Evolutionary conservation across 2,797 vertebrate genomes (phyloP).

Genomic region (Lepilemur septentrionalis): DNA sequence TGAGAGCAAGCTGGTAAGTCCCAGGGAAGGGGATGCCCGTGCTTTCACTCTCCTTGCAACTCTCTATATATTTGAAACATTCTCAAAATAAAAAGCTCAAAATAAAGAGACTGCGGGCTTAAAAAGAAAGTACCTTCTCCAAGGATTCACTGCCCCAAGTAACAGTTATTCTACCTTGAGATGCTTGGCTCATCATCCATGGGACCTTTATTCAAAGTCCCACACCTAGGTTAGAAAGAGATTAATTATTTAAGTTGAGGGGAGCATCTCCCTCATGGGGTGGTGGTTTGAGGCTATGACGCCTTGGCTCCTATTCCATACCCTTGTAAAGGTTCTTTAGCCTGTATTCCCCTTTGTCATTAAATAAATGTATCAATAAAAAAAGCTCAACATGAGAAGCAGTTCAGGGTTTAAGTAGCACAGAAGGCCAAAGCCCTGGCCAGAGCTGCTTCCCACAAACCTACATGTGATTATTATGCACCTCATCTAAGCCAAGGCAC

Average conservation of each 20-base stretch:
- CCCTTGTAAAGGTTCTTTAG: background rate
- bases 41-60: background rate
- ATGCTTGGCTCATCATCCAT: background rate
- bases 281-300: background rate
- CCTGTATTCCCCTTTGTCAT: background rate
- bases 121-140: background rate
- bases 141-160: background rate
- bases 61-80: background rate
- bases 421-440: background rate
- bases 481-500: background rate
- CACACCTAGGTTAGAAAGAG: background rate
- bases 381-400: background rate
- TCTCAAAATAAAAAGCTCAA: background rate
- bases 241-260: background rate
- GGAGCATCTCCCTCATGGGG: background rate
- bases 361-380: background rate
- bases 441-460: background rate
- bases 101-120: background rate
- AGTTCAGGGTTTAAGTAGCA: background rate
- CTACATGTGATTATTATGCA: background rate
- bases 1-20: background rate
- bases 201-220: background rate
- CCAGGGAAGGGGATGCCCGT: background rate
- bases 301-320: background rate
- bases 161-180: no score